Evolutionary conservation across 1,140 invertebrate genomes (phyloP).

Genomic region (Pogonomyrmex barbatus): DNA sequence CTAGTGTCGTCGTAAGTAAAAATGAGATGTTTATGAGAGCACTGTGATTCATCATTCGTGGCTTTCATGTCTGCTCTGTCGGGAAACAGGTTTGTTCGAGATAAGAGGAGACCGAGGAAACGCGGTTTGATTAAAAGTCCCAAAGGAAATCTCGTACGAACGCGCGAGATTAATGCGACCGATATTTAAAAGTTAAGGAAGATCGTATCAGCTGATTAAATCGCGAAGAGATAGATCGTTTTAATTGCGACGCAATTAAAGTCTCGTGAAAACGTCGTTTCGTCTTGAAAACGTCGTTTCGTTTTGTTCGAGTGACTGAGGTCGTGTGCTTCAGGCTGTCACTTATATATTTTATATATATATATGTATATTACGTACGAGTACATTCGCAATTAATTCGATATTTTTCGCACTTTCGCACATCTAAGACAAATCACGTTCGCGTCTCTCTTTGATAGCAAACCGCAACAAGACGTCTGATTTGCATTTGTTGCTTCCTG

Average conservation of each 20-base stretch:
- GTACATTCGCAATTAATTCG: constrained; percentile 13
- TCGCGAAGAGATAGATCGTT: constrained; percentile 71
- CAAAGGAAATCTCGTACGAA: background rate
- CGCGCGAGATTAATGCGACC: constrained; percentile 71
- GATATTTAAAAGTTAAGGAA: constrained; percentile 26
- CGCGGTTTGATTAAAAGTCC: constrained; percentile 40
- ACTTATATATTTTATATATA: background rate
- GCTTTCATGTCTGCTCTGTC: constrained; percentile 6
- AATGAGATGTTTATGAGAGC: constrained; percentile 14
- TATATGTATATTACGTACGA: constrained; percentile 17
- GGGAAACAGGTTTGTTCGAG: constrained; percentile 43
- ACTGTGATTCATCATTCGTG: constrained; percentile 19
- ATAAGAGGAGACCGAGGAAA: constrained; percentile 42
- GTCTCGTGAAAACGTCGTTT: constrained; percentile 40
- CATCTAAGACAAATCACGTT: constrained; percentile 47
- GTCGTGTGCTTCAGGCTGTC: constrained; percentile 23
- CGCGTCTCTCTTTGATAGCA: constrained; percentile 8
- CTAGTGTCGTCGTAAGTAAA: constrained; percentile 31
- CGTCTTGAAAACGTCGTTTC: constrained; percentile 32
- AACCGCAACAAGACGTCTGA: background rate
- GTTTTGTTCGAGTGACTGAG: constrained; percentile 7
- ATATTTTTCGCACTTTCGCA: constrained; percentile 12
- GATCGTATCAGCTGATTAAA: constrained; percentile 55
- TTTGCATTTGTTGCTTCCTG: constrained; percentile 60
- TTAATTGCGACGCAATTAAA: constrained; percentile 56